Evolutionary conservation across 2,113 vertebrate species (phyloP).

Genomic region (Stictonetta naevosa): DNA sequence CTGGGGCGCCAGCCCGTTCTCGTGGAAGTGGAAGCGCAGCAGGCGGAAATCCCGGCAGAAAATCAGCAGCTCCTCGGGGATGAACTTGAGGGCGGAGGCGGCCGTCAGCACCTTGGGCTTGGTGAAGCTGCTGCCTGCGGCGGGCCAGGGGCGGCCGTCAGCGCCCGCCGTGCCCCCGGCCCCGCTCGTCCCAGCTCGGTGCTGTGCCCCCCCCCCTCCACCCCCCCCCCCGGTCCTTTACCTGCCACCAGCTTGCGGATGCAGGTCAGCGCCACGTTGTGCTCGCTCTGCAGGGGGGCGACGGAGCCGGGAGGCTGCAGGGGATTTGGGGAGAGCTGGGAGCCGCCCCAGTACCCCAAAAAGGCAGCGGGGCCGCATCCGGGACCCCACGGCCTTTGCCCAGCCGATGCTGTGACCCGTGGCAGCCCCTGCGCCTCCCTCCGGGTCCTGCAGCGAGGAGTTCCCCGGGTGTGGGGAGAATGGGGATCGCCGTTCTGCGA

Average conservation of each 20-base stretch:
- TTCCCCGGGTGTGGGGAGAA: background rate
- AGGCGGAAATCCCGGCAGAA: constrained; percentile 91
- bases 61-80: constrained; percentile 89
- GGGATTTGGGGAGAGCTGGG: background rate
- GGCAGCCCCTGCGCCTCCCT: background rate
- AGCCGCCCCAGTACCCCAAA: background rate
- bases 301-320: background rate
- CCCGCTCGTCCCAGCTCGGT: rapidly evolving
- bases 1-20: constrained; percentile 82
- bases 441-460: background rate
- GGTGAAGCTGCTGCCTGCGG: constrained; percentile 83
- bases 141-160: background rate
- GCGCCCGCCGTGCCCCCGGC: background rate
- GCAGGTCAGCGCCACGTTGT: constrained; percentile 88
- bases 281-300: constrained; percentile 78
- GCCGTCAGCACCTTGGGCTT: constrained; percentile 88
- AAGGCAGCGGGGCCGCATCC: rapidly evolving
- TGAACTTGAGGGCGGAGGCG: constrained; percentile 88
- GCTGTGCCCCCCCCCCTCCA: background rate
- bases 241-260: constrained; percentile 91
- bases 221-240: constrained; percentile 37
- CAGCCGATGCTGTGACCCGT: background rate
- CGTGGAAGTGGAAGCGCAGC: constrained; percentile 87
- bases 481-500: background rate
- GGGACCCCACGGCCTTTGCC: background rate